These are phyloP conservation scores for Sebastes alutus DNA, from an alignment of 2,797 vertebrate species.

Conservation along the genomic window DNA sequence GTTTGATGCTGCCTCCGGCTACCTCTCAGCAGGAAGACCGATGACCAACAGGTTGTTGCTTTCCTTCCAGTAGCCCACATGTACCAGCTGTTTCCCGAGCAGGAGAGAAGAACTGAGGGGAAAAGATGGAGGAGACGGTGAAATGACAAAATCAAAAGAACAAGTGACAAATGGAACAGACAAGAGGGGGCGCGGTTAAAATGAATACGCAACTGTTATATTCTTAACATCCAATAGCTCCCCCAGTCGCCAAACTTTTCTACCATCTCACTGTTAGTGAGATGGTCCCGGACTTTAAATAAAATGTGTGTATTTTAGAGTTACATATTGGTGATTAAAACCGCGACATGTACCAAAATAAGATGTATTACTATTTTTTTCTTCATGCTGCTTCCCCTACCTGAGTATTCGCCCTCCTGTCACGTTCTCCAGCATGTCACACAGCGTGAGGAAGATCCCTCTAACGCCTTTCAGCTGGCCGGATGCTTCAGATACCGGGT, in stretches of 20 bases:
- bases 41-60: slow-evolving; percentile 89
- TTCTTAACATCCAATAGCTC: not conserved
- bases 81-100: slow-evolving; percentile 89
- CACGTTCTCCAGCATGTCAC: slow-evolving; percentile 95
- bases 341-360: too few relatives aligned
- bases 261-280: not conserved
- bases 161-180: not conserved
- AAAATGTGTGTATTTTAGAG: too few relatives aligned
- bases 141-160: not conserved
- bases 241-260: too few relatives aligned
- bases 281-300: too few relatives aligned
- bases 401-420: slow-evolving; percentile 92
- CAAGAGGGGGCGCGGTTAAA: not conserved
- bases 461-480: slow-evolving; percentile 91
- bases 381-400: too few relatives aligned
- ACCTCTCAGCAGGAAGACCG: slow-evolving; percentile 94
- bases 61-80: slow-evolving; percentile 97
- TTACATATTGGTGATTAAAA: too few relatives aligned
- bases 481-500: slow-evolving; percentile 90
- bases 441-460: slow-evolving; percentile 95
- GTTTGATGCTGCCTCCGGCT: slow-evolving; percentile 26
- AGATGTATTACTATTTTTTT: too few relatives aligned
- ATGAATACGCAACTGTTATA: not conserved
- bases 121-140: not conserved
- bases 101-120: slow-evolving; percentile 90